These are phyloP conservation scores for Etheostoma nigrum DNA, from an alignment of 2,797 vertebrate genomes.

Conservation along the genomic window DNA sequence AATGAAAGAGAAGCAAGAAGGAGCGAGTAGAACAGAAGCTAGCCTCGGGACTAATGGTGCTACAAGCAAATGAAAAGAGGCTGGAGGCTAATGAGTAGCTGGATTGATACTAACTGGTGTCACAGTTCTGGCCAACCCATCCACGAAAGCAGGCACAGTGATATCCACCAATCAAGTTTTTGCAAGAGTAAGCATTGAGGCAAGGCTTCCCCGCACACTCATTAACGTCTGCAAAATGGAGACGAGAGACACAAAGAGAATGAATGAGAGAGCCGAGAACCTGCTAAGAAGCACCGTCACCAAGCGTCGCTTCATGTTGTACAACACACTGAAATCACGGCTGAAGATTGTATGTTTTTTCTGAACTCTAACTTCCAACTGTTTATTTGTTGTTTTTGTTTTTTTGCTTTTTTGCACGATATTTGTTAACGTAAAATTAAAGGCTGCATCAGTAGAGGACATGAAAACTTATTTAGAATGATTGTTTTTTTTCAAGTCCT, in stretches of 20 bases:
- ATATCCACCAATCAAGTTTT: conserved; percentile 99
- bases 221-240: conserved; percentile 92
- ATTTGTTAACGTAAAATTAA: not conserved
- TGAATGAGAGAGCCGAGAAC: conserved; percentile 65
- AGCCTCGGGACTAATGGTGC: conserved; percentile 8
- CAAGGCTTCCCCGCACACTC: conserved; percentile 95
- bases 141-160: conserved; percentile 95
- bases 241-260: conserved; percentile 64
- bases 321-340: not conserved
- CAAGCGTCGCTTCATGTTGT: conserved; percentile 39
- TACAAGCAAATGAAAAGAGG: conserved; percentile 29
- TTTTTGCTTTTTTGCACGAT: not conserved
- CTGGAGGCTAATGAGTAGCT: conserved; percentile 30
- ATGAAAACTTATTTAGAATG: not conserved
- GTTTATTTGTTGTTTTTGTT: too few relatives aligned
- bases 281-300: conserved; percentile 69
- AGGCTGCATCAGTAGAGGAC: not conserved
- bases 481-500: not conserved
- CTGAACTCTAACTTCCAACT: not conserved
- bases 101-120: conserved; percentile 94
- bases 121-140: conserved; percentile 97
- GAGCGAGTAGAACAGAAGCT: conserved; percentile 18
- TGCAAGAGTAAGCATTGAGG: conserved; percentile 97
- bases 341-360: too few relatives aligned
- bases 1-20: not conserved